phyloP scores from a whole-genome alignment of 2,888 invertebrate species.

The Odontocerum albicorne region DNA sequence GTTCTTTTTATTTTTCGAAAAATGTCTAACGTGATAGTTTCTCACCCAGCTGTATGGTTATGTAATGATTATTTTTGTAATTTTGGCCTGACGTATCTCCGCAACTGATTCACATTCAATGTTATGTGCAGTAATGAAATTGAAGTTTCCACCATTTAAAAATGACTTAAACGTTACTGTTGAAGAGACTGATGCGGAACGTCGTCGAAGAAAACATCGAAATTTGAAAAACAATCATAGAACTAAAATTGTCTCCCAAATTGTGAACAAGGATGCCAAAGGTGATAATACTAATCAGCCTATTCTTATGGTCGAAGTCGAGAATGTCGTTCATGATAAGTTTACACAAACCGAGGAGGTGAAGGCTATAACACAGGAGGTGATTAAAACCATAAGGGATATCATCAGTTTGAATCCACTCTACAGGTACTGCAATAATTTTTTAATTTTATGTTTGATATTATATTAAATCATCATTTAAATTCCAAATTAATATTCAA shows the following conservation, averaged over 20 bases:
- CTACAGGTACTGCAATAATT: conserved; percentile 60
- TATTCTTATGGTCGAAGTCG: conserved; percentile 91
- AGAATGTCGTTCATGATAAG: conserved; percentile 86
- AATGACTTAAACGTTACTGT: conserved; percentile 78
- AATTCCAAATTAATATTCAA: too few relatives aligned
- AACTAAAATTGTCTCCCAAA: conserved; percentile 5
- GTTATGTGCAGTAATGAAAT: conserved; percentile 63
- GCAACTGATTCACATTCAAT: conserved; percentile 1
- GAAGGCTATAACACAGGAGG: conserved; percentile 94
- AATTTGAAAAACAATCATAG: conserved; percentile 42
- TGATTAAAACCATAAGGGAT: conserved; percentile 96
- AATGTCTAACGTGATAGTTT: too few relatives aligned
- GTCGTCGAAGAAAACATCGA: conserved; percentile 56
- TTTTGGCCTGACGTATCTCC: conserved; percentile 1
- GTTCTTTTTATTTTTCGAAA: too few relatives aligned
- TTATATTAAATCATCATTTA: too few relatives aligned
- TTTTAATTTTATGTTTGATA: too few relatives aligned
- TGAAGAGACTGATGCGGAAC: conserved; percentile 69
- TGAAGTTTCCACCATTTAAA: conserved; percentile 83
- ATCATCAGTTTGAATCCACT: conserved; percentile 97
- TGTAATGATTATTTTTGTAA: conserved; percentile 12
- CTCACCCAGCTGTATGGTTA: too few relatives aligned
- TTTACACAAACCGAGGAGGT: conserved; percentile 93
- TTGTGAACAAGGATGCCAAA: conserved; percentile 19
- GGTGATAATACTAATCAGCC: conserved; percentile 40